phyloP scores from a whole-genome alignment of 1,140 invertebrate species.

The Rhopalosiphum maidis region DNA sequence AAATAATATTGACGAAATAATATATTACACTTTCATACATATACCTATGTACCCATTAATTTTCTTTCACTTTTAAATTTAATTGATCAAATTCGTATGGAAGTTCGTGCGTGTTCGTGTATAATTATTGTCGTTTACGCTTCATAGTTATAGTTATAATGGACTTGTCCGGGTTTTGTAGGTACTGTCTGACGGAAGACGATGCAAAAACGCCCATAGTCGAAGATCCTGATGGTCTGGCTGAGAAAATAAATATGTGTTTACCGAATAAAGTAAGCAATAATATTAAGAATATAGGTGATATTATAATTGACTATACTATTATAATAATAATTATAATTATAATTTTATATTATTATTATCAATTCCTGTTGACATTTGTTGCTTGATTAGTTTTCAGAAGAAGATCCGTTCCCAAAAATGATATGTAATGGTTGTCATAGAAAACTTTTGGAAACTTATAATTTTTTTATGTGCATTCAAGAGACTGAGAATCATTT shows the following conservation, averaged over 20 bases:
- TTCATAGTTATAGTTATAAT: neutral
- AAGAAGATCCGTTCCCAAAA: conserved; percentile 44
- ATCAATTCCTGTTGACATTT: neutral
- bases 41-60: neutral
- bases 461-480: conserved; percentile 42
- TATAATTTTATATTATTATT: neutral
- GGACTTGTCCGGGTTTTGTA: conserved; percentile 47
- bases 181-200: conserved; percentile 37
- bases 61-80: conserved; percentile 1
- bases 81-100: neutral
- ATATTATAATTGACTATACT: neutral
- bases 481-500: conserved; percentile 41
- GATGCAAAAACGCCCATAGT: conserved; percentile 42
- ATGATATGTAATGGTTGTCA: conserved; percentile 50
- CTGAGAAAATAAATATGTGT: conserved; percentile 50
- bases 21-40: conserved; percentile 1
- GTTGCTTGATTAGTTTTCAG: conserved; percentile 27
- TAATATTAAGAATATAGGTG: neutral
- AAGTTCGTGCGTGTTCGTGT: neutral
- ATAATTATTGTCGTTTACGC: neutral
- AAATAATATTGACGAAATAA: conserved; percentile 45
- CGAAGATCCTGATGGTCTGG: conserved; percentile 23
- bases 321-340: neutral
- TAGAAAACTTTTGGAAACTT: conserved; percentile 41
- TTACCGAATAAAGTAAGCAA: conserved; percentile 45